These are phyloP conservation scores for Capreolus pygargus DNA, from an alignment of 2,113 vertebrate species.

Conservation along the genomic window DNA sequence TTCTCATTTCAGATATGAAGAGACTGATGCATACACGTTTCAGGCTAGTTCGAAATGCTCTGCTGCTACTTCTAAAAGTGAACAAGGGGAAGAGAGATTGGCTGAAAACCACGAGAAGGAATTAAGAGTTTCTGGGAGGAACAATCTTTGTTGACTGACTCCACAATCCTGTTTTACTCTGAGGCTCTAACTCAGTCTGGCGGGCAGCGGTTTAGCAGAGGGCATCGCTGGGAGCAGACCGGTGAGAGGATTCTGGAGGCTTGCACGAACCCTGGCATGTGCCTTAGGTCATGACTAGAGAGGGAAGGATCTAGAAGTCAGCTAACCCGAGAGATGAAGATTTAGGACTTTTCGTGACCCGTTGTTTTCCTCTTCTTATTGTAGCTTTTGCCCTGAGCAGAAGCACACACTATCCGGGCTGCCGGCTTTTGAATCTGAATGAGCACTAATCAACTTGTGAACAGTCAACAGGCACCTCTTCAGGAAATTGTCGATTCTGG, in stretches of 20 bases:
- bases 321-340: background rate
- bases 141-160: background rate
- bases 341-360: background rate
- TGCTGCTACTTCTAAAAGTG: background rate
- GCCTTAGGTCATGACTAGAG: background rate
- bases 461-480: background rate
- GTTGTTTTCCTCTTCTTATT: background rate
- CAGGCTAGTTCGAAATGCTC: background rate
- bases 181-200: too few species aligned
- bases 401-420: background rate
- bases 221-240: background rate
- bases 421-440: background rate
- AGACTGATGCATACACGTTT: background rate
- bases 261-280: rapidly evolving
- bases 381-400: background rate
- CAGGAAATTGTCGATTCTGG: background rate
- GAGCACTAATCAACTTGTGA: background rate
- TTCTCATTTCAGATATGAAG: background rate
- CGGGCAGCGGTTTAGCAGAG: background rate
- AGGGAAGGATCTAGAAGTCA: background rate
- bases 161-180: background rate
- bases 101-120: background rate
- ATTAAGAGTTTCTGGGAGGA: background rate
- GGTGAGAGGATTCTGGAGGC: background rate
- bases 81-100: background rate